A percentile compares a stretch with the other conserved stretches of the same genome.
These are phyloP conservation scores for Ylistrum balloti DNA, from an alignment of 1,140 invertebrate species.

Conservation along the genomic window DNA sequence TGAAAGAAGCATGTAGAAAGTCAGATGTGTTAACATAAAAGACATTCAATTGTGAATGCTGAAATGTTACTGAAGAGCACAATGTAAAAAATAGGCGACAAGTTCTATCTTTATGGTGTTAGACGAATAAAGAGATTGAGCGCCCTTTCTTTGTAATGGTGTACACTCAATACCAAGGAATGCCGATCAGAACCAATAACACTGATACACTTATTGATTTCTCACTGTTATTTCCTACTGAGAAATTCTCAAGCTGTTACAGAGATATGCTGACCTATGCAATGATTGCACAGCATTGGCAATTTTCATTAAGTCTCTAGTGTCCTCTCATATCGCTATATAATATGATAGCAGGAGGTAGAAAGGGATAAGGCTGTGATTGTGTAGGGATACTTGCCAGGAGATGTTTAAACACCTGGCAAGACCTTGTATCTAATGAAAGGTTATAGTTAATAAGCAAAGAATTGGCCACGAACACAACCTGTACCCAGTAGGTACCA, in stretches of 20 bases:
- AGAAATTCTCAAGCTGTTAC: neutral
- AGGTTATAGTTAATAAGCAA: neutral
- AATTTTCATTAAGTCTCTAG: constrained; percentile 35
- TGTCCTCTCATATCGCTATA: neutral
- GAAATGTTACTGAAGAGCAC: neutral
- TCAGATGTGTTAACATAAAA: neutral
- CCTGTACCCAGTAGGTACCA: too few species aligned
- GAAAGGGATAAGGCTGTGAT: neutral
- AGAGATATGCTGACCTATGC: neutral
- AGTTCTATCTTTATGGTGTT: neutral
- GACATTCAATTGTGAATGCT: neutral
- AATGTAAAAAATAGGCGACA: neutral
- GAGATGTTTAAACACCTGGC: constrained; percentile 26
- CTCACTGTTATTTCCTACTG: neutral
- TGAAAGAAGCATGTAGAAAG: neutral
- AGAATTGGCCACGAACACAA: neutral
- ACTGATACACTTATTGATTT: neutral
- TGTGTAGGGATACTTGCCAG: neutral
- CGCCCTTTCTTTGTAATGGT: neutral
- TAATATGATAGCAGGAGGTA: constrained; percentile 21
- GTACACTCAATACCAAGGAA: neutral
- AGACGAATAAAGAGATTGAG: neutral
- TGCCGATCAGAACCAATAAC: neutral
- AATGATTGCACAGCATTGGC: constrained; percentile 21
- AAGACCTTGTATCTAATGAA: neutral